Conservation (phyloP, 37 sponge, comb jelly and placozoan species). For the Bolinopsis microptera region DNA sequence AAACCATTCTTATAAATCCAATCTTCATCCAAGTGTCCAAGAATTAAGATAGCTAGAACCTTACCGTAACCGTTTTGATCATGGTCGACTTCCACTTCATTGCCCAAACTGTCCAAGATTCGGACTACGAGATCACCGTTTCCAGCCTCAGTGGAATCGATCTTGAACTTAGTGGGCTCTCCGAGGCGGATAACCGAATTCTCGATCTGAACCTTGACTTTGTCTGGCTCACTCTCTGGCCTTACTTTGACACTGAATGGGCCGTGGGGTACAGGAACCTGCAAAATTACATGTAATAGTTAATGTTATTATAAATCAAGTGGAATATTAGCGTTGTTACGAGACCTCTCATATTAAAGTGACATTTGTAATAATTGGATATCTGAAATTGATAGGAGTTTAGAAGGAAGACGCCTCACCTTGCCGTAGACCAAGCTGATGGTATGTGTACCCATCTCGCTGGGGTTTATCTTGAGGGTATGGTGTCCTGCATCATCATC, state of each 20-base stretch:
- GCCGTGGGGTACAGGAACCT: slow-evolving; percentile 46
- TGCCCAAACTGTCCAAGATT: slow-evolving; percentile 21
- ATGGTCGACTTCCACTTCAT: slow-evolving; percentile 15
- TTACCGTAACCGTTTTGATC: neutral
- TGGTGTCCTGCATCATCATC: slow-evolving; percentile 57
- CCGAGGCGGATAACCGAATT: neutral
- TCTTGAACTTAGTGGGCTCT: slow-evolving; percentile 60
- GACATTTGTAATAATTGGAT: no score
- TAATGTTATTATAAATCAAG: neutral
- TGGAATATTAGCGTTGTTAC: no score
- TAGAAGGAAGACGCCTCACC: no score
- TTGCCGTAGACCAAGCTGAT: slow-evolving; percentile 50
- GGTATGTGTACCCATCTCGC: slow-evolving; percentile 14
- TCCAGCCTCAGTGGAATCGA: slow-evolving; percentile 71
- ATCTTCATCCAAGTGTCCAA: no score
- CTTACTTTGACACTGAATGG: slow-evolving; percentile 41
- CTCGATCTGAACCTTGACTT: slow-evolving; percentile 27
- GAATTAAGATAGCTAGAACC: no score
- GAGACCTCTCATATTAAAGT: no score
- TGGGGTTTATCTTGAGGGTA: slow-evolving; percentile 55
- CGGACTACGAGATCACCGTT: slow-evolving; percentile 66
- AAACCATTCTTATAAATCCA: no score
- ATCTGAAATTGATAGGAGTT: no score
- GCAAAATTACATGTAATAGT: no score
- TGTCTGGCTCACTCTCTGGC: slow-evolving; percentile 57